Evolutionary conservation across 1,140 invertebrate genomes (phyloP), one percentile per base, ranked within the genome.

Genomic region (Ceratitis capitata): DNA sequence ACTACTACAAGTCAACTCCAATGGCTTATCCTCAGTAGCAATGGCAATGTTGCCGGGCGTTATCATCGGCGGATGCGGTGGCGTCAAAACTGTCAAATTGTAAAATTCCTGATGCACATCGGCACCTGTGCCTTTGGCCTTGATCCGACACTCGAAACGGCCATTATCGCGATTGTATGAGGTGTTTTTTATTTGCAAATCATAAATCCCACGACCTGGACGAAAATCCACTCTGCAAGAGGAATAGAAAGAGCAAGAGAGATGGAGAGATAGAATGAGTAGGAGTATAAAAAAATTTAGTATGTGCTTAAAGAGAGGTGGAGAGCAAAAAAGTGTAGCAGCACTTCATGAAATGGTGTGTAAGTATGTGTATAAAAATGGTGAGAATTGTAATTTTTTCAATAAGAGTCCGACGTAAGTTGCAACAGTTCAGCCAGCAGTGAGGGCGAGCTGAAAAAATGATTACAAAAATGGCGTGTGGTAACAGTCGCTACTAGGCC

Each of bases 91-190:
- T 16, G 97, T 98, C 85, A 98, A 92, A 82, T 95, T 94, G 89
- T 97, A 95, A 64, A 95, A 95, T 92, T 97, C 96, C 85, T 95
- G 95, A 92, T 97, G 96, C 49, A 98, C 93, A 89, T 96, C 96
- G 29, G 94, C 93, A 0, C 97, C 97, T n/a, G 95, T 97, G 10
- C 97, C 96, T 61, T 94, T 95, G 32, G 95, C 96, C 92, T 98
- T 98, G 82, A 98, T 94, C 29, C 96, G 94, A 90, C 97, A 98
- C 92, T 98, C 97, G 93, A 98, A 98, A 84, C 95, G 94, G 42
- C 97, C 97, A 92, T 98, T 98, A 93, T 98, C 97, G 2, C 96
- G 93, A 88, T 97, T 96, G 93, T 98, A 98, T 26, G 95, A 96
- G 1, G 96, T 95, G 89, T 97, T 97, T 29, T 94, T 94, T 87